phyloP scores from a whole-genome alignment of 2,113 vertebrate species.

The Ailurus styani region DNA sequence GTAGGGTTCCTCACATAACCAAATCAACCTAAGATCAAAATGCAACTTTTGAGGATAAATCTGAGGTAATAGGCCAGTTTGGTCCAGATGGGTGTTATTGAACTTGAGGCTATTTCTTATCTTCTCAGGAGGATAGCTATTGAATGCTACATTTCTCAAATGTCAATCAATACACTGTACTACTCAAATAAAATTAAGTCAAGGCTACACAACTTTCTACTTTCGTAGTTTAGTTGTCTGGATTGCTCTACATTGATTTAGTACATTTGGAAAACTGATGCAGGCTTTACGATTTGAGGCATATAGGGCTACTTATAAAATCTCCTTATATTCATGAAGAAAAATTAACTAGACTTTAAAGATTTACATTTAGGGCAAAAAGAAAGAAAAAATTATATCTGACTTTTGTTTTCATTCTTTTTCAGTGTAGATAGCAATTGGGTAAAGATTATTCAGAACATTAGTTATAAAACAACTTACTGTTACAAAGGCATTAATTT shows the following conservation, averaged over 20 bases:
- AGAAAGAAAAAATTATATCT: background rate
- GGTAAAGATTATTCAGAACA: background rate
- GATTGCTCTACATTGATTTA: conserved; percentile 32
- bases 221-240: conserved; percentile 28
- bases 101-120: background rate
- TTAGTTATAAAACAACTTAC: background rate
- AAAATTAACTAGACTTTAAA: background rate
- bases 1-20: background rate
- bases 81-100: background rate
- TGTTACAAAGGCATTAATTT: background rate
- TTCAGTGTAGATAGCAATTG: background rate
- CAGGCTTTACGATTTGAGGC: background rate
- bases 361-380: background rate
- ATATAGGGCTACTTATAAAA: background rate
- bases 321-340: background rate
- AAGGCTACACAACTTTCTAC: background rate
- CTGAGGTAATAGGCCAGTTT: background rate
- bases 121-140: background rate
- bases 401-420: background rate
- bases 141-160: conserved; percentile 40
- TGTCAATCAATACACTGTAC: conserved; percentile 26
- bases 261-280: background rate
- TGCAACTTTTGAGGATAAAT: background rate
- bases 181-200: conserved; percentile 27
- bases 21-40: background rate